A percentile compares a stretch with the other conserved stretches of the same genome.
phyloP scores from a whole-genome alignment of 2,113 vertebrate genomes.

The Glaucidium brasilianum region DNA sequence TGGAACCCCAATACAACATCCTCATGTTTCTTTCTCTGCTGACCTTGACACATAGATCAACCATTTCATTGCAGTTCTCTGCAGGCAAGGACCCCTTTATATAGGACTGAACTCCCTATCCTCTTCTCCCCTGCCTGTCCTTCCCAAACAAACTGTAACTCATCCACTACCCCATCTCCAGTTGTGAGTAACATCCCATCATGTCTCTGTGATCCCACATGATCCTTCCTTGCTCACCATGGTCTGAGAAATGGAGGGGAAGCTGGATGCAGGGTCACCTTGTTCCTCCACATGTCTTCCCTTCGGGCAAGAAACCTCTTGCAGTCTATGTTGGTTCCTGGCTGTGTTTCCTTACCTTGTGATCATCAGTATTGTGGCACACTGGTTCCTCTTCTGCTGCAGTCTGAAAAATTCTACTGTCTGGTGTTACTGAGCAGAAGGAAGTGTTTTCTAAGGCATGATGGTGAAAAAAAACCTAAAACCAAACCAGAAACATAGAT shows the following conservation, averaged over 20 bases:
- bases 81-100: not conserved
- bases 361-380: not conserved
- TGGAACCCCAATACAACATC: not conserved
- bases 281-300: not conserved
- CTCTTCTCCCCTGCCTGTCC: not conserved
- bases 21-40: not conserved
- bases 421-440: not conserved
- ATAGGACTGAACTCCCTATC: not conserved
- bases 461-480: not conserved
- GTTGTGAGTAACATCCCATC: not conserved
- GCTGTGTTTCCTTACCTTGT: not conserved
- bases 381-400: not conserved
- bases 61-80: not conserved
- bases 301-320: not conserved
- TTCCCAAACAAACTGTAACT: not conserved
- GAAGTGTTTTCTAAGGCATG: not conserved
- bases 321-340: not conserved
- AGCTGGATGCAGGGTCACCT: not conserved
- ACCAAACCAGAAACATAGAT: not conserved
- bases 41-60: not conserved
- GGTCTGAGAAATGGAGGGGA: not conserved
- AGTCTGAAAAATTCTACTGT: not conserved
- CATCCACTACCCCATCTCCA: not conserved
- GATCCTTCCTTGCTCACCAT: not conserved
- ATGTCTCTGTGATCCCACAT: not conserved